These are phyloP conservation scores for Oplegnathus fasciatus DNA, from an alignment of 2,113 vertebrate genomes.

Conservation along the genomic window DNA sequence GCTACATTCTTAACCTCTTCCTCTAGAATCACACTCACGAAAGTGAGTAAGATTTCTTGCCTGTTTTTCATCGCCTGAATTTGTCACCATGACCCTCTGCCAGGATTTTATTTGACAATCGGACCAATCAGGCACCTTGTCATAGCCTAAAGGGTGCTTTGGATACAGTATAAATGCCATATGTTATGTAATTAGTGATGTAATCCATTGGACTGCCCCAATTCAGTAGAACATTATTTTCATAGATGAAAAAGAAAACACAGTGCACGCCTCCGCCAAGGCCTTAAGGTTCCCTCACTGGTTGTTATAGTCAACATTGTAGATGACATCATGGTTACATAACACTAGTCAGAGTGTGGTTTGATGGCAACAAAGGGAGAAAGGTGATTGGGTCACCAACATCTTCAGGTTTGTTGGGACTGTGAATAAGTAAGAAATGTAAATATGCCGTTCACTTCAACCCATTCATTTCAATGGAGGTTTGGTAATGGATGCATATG, in stretches of 20 bases:
- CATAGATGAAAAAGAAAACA: not conserved
- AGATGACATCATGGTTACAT: conserved; percentile 40
- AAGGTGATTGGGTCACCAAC: not conserved
- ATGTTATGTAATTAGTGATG: conserved; percentile 33
- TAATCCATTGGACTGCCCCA: conserved; percentile 1
- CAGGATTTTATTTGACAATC: not conserved
- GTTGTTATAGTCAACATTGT: not conserved
- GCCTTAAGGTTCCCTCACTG: not conserved
- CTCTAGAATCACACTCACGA: not conserved
- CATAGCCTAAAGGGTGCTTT: not conserved
- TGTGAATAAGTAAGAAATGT: not conserved
- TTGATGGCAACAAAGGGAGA: not conserved
- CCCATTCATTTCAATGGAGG: too few relatives aligned
- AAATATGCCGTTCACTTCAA: not conserved
- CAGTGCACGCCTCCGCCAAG: not conserved
- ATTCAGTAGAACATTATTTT: conserved; percentile 24
- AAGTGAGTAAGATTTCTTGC: not conserved
- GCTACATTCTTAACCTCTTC: not conserved
- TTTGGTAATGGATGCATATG: too few relatives aligned
- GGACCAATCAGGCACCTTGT: not conserved
- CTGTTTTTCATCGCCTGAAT: not conserved
- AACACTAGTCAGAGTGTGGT: conserved; percentile 2
- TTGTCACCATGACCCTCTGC: not conserved
- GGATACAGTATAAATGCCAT: conserved; percentile 7
- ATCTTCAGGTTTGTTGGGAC: not conserved